These are phyloP conservation scores for Alligator sinensis DNA, from an alignment of 2,113 vertebrate species.

Conservation along the genomic window DNA sequence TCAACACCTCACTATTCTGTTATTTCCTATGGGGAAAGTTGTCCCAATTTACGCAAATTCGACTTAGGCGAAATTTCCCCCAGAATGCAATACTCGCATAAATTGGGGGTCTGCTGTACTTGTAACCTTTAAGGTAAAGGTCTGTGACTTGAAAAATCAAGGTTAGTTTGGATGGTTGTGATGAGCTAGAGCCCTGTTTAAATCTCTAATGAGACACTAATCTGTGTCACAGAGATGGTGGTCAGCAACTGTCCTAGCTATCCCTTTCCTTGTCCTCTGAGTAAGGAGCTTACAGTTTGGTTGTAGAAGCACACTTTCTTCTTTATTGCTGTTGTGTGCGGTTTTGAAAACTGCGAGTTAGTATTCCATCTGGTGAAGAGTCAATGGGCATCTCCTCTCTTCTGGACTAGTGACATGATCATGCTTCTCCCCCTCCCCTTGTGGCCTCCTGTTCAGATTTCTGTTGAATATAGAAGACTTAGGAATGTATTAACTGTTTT, in stretches of 20 bases:
- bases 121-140: conserved; percentile 8
- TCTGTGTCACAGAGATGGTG: neutral
- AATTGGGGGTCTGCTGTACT: neutral
- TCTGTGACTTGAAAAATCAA: neutral
- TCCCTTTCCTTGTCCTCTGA: neutral
- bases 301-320: neutral
- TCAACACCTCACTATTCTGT: no score
- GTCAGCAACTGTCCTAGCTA: neutral
- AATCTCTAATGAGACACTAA: neutral
- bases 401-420: no score
- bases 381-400: no score
- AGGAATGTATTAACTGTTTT: neutral
- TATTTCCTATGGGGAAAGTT: no score
- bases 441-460: neutral
- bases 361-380: no score
- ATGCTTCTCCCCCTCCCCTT: neutral
- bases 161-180: neutral
- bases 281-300: neutral
- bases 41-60: neutral
- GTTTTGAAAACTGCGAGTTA: neutral
- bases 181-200: neutral
- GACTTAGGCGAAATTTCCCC: neutral
- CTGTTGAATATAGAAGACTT: rapidly evolving
- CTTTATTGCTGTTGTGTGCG: neutral
- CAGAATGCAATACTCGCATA: neutral